Percentiles rank a stretch among this genome's conserved stretches.
phyloP scores from a whole-genome alignment of 35 echinoderm and acorn worm genomes.

The Apostichopus japonicus region DNA sequence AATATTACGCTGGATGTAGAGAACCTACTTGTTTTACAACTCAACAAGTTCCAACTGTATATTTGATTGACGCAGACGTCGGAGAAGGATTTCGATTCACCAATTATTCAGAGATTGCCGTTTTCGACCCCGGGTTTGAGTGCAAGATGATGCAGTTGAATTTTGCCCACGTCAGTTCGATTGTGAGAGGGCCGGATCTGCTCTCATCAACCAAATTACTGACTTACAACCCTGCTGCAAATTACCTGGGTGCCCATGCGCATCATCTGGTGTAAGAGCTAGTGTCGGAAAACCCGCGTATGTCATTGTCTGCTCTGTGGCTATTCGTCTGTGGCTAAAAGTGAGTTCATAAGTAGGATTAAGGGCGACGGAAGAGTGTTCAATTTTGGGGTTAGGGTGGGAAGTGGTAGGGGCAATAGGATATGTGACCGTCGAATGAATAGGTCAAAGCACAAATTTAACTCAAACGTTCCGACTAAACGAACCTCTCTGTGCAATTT shows the following conservation, averaged over 20 bases:
- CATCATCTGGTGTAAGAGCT: neutral
- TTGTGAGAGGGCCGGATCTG: neutral
- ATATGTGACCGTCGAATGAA: too few relatives aligned
- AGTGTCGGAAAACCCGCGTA: neutral
- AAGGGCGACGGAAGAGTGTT: too few relatives aligned
- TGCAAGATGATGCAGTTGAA: neutral
- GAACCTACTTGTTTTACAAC: neutral
- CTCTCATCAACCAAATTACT: neutral
- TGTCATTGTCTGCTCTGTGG: too few relatives aligned
- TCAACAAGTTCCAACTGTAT: neutral
- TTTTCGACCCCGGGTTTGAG: neutral
- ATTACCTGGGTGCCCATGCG: neutral
- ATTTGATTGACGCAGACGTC: slow-evolving; percentile 16
- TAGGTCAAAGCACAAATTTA: too few relatives aligned
- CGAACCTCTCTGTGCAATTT: too few relatives aligned
- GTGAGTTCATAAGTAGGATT: too few relatives aligned
- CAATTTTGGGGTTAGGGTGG: too few relatives aligned
- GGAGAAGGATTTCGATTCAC: slow-evolving; percentile 23
- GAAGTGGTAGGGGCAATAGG: too few relatives aligned
- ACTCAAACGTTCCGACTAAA: too few relatives aligned
- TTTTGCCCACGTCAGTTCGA: neutral
- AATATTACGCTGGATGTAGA: slow-evolving; percentile 12
- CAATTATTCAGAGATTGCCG: neutral
- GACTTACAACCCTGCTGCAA: neutral
- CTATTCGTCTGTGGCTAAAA: too few relatives aligned